phyloP scores from a whole-genome alignment of 1,140 invertebrate genomes.

The Glossosoma conforme region DNA sequence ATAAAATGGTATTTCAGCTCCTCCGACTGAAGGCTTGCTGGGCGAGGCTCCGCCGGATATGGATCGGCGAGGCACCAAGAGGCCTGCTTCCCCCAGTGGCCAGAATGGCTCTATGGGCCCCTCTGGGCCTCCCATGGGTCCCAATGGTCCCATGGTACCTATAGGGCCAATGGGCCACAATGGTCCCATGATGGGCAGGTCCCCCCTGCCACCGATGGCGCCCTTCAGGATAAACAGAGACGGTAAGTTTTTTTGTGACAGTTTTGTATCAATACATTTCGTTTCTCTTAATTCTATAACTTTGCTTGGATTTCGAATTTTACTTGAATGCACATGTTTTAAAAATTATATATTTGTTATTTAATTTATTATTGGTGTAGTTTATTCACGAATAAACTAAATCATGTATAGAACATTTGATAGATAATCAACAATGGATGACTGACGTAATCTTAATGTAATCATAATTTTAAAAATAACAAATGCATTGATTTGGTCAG shows the following conservation, averaged over 20 bases:
- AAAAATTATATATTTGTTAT: too few relatives aligned
- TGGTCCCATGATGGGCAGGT: constrained; percentile 18
- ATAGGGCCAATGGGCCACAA: not conserved
- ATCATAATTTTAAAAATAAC: too few relatives aligned
- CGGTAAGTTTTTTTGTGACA: constrained; percentile 12
- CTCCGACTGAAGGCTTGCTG: constrained; percentile 15
- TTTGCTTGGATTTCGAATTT: not conserved
- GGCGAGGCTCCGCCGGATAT: constrained; percentile 22
- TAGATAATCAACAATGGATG: too few relatives aligned
- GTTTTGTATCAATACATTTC: not conserved
- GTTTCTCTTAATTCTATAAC: not conserved
- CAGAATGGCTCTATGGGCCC: constrained; percentile 1
- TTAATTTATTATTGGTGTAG: too few relatives aligned
- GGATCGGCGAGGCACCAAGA: constrained; percentile 10
- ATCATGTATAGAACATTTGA: too few relatives aligned
- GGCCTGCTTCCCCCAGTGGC: not conserved
- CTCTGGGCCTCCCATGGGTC: constrained; percentile 1
- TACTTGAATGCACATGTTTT: too few relatives aligned
- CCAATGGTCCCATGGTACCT: constrained; percentile 3
- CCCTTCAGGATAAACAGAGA: constrained; percentile 28
- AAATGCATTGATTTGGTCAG: too few relatives aligned
- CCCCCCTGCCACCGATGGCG: constrained; percentile 26
- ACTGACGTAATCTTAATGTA: too few relatives aligned
- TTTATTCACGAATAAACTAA: too few relatives aligned
- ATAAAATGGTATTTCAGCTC: constrained; percentile 11